These are phyloP conservation scores for Napeogenes sylphis DNA, from an alignment of 2,888 invertebrate species.

Conservation along the genomic window DNA sequence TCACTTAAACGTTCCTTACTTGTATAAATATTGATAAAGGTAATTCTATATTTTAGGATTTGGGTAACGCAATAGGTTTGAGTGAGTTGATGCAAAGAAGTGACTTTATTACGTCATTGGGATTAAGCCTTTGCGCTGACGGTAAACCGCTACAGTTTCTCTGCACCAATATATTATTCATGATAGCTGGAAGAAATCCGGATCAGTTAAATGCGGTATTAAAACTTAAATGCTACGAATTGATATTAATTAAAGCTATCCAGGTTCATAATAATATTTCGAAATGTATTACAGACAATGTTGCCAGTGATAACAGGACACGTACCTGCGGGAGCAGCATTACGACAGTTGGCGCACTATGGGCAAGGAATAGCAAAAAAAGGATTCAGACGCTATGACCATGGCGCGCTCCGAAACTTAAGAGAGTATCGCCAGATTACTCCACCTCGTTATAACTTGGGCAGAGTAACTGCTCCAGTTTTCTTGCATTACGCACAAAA, in stretches of 20 bases:
- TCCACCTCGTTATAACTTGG: slow-evolving; percentile 79
- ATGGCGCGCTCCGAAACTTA: slow-evolving; percentile 72
- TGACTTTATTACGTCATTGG: slow-evolving; percentile 68
- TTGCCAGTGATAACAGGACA: slow-evolving; percentile 83
- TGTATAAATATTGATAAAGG: not conserved
- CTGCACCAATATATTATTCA: slow-evolving; percentile 78
- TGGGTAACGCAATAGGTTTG: slow-evolving; percentile 68
- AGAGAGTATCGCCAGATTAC: slow-evolving; percentile 67
- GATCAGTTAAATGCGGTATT: slow-evolving; percentile 43
- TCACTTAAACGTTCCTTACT: not conserved
- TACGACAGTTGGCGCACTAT: slow-evolving; percentile 84
- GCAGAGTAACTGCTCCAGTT: slow-evolving; percentile 77
- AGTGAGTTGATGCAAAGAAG: slow-evolving; percentile 82
- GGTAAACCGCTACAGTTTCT: slow-evolving; percentile 69
- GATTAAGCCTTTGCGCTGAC: slow-evolving; percentile 74
- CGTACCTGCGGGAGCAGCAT: slow-evolving; percentile 83
- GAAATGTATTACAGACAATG: slow-evolving; percentile 74
- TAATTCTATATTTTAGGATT: slow-evolving; percentile 44
- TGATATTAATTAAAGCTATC: not conserved
- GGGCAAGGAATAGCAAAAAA: slow-evolving; percentile 79
- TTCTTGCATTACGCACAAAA: slow-evolving; percentile 81
- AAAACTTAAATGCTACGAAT: not conserved
- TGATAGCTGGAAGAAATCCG: slow-evolving; percentile 73
- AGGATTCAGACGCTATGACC: slow-evolving; percentile 77
- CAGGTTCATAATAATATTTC: too few relatives aligned